These are phyloP conservation scores for Belgica antarctica DNA, from an alignment of 2,888 invertebrate species.

Conservation along the genomic window DNA sequence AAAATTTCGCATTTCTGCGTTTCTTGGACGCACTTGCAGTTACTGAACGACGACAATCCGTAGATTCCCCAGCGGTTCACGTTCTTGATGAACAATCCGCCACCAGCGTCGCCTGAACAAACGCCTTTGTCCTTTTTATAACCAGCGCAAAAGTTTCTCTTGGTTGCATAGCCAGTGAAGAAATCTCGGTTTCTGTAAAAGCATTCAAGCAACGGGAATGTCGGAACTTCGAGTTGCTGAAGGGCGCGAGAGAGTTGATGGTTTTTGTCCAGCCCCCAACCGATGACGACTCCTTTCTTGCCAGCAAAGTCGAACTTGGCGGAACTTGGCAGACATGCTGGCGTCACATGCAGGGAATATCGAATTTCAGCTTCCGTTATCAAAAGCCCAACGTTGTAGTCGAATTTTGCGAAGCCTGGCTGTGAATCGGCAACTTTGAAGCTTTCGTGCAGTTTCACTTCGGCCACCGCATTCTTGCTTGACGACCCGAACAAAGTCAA, in stretches of 20 bases:
- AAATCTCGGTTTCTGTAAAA: neutral
- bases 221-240: neutral
- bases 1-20: neutral
- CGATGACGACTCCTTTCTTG: neutral
- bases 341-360: neutral
- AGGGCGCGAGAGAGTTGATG: neutral
- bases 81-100: neutral
- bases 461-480: neutral
- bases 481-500: neutral
- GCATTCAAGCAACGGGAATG: neutral
- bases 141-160: slow-evolving; percentile 22
- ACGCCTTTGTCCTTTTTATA: neutral
- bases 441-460: neutral
- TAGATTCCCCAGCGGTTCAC: neutral
- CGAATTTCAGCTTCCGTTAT: neutral
- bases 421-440: neutral
- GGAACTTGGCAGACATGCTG: neutral
- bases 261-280: neutral
- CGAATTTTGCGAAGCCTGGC: neutral
- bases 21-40: neutral
- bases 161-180: neutral
- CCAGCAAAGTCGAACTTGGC: neutral
- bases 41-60: slow-evolving; percentile 2
- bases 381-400: neutral
- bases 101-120: neutral